These are phyloP conservation scores for Sinocyclocheilus maitianheensis DNA, from an alignment of 2,113 vertebrate species.

Conservation along the genomic window DNA sequence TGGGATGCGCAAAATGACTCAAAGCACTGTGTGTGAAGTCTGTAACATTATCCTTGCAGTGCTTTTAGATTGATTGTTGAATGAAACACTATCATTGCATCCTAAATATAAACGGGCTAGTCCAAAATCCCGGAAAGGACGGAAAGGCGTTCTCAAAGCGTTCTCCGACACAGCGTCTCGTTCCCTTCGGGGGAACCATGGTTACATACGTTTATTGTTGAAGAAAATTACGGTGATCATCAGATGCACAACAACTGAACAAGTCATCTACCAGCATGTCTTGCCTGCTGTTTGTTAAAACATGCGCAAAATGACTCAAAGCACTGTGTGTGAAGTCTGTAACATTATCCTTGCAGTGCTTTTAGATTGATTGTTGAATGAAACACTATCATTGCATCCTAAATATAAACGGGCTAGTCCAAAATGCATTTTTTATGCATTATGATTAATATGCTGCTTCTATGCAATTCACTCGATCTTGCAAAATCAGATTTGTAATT, in stretches of 20 bases:
- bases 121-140: neutral
- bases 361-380: neutral
- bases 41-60: neutral
- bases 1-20: neutral
- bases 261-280: neutral
- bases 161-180: too few species aligned
- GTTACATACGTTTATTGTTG: neutral
- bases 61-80: neutral
- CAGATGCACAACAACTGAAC: neutral
- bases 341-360: neutral
- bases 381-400: neutral
- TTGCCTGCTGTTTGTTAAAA: conserved; percentile 12
- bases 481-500: neutral
- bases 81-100: neutral
- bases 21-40: neutral
- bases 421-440: neutral
- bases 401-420: neutral
- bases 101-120: neutral
- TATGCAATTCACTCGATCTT: neutral
- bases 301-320: neutral
- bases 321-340: neutral
- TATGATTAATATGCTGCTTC: neutral
- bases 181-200: too few species aligned
- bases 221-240: conserved; percentile 36
- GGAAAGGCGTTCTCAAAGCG: too few species aligned